Percentiles rank a stretch among this genome's conserved stretches.
Evolutionary conservation across 2,797 vertebrate species (phyloP).

Genomic region (Takifugu ocellatus): DNA sequence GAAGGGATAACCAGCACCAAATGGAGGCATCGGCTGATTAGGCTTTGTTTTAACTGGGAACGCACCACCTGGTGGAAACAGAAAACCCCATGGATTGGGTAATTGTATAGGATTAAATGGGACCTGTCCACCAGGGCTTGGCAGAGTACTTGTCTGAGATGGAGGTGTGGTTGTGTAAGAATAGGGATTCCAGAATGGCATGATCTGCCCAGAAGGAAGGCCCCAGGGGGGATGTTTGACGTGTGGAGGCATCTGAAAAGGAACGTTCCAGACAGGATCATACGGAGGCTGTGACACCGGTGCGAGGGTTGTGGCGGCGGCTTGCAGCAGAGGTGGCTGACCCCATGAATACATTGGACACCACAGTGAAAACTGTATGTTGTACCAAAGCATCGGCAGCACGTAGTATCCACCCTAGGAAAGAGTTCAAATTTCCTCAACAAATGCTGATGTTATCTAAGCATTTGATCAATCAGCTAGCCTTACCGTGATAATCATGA

Average conservation of each 20-base stretch:
- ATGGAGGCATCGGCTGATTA: too few species aligned
- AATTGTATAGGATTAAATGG: too few species aligned
- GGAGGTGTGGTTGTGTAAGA: neutral
- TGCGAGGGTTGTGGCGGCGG: neutral
- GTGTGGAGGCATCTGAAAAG: too few species aligned
- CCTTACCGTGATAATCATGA: constrained; percentile 14
- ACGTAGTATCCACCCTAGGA: constrained; percentile 37
- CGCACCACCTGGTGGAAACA: neutral
- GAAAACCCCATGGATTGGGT: neutral
- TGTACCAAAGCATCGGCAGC: constrained; percentile 55
- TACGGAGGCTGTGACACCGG: neutral
- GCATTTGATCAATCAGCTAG: too few species aligned
- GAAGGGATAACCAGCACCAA: too few species aligned
- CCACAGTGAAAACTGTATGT: constrained; percentile 42
- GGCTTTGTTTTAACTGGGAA: too few species aligned
- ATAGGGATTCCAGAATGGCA: neutral
- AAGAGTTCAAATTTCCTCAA: too few species aligned
- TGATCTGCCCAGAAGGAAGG: too few species aligned
- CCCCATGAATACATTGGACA: constrained; percentile 28
- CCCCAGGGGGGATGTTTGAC: too few species aligned
- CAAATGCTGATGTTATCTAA: too few species aligned
- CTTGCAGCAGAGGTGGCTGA: neutral
- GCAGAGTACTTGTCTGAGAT: too few species aligned
- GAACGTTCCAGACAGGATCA: neutral
- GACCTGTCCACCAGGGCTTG: too few species aligned